Evolutionary conservation across 2,113 vertebrate species (phyloP).

Genomic region (Stigmatopora nigra): DNA sequence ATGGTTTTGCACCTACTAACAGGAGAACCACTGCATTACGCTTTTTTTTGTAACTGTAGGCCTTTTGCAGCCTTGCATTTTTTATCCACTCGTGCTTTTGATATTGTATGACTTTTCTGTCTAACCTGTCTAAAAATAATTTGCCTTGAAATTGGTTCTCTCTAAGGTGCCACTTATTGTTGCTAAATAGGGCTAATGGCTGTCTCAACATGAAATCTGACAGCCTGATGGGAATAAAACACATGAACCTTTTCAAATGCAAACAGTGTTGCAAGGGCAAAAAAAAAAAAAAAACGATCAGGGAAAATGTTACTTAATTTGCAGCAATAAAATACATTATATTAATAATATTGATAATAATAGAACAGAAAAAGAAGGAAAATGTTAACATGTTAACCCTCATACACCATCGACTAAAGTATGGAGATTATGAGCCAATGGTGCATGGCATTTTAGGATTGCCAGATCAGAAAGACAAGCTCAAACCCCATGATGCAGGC

Average conservation of each 20-base stretch:
- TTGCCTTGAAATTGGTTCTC: constrained; percentile 24
- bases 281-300: constrained; percentile 14
- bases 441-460: too few species aligned
- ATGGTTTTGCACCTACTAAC: too few species aligned
- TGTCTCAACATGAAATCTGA: constrained; percentile 34
- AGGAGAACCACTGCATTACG: not conserved
- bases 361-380: too few species aligned
- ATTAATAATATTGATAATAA: too few species aligned
- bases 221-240: constrained; percentile 43
- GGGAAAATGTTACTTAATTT: not conserved
- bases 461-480: too few species aligned
- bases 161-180: constrained; percentile 37
- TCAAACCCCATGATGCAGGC: too few species aligned
- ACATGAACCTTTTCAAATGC: constrained; percentile 44
- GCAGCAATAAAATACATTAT: not conserved
- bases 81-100: constrained; percentile 2
- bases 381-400: too few species aligned
- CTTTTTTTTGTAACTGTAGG: not conserved
- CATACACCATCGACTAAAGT: too few species aligned
- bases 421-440: too few species aligned
- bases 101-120: constrained; percentile 14
- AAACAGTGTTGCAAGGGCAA: constrained; percentile 7
- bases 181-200: constrained; percentile 24
- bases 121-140: constrained; percentile 19
- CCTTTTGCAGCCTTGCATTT: not conserved